Percentiles rank a stretch among this genome's conserved stretches.
Conservation (phyloP, 2,113 vertebrate species). For the Cephalopterus ornatus region DNA sequence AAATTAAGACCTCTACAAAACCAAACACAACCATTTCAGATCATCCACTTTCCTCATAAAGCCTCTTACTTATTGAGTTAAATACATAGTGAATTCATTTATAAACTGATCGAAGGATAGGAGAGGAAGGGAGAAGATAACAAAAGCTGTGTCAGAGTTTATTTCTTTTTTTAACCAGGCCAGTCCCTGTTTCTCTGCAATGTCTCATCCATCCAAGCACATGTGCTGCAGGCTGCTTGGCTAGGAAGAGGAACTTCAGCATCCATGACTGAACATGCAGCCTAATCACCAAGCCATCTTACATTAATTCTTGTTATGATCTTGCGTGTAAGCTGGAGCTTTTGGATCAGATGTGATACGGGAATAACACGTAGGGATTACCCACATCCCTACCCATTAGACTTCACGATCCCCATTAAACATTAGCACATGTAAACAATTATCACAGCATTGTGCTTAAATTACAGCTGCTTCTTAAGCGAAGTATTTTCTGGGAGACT, state of each 20-base stretch:
- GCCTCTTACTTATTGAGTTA: neutral
- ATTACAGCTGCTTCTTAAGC: neutral
- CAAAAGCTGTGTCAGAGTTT: neutral
- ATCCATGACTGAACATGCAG: fast-evolving
- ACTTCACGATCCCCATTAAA: neutral
- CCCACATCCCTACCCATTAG: neutral
- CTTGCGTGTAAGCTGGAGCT: neutral
- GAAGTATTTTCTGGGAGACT: neutral
- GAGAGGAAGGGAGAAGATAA: neutral
- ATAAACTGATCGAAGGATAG: neutral
- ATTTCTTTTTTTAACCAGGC: neutral
- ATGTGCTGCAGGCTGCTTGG: neutral
- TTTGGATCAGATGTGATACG: neutral
- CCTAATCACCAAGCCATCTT: neutral
- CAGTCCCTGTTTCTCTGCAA: neutral
- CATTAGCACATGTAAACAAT: neutral
- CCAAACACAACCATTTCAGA: neutral
- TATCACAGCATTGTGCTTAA: neutral
- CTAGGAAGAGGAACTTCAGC: neutral
- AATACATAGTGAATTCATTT: neutral
- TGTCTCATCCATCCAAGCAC: neutral
- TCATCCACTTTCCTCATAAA: neutral
- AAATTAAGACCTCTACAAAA: neutral
- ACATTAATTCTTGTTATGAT: neutral
- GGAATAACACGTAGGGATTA: neutral